phyloP scores from a whole-genome alignment of 2,113 vertebrate species.

The Lynx canadensis region DNA sequence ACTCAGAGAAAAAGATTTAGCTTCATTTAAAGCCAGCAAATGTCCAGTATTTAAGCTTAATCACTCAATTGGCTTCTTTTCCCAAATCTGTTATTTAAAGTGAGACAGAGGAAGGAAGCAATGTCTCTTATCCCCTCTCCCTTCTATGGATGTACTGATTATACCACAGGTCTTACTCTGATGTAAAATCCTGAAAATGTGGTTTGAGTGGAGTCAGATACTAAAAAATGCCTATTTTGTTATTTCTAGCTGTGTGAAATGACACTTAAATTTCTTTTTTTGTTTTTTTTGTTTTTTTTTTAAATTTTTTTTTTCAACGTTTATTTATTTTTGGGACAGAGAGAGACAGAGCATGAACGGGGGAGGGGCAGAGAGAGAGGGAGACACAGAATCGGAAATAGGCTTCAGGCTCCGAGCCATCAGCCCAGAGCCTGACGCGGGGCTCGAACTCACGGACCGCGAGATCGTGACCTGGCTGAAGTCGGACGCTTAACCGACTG shows the following conservation, averaged over 20 bases:
- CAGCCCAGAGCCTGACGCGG: too few relatives aligned
- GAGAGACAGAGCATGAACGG: too few relatives aligned
- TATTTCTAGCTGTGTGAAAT: not conserved
- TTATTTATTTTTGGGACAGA: too few relatives aligned
- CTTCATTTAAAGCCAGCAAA: constrained; percentile 35
- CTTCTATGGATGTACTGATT: not conserved
- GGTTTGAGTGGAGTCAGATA: not conserved
- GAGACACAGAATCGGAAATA: too few relatives aligned
- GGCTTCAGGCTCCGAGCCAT: too few relatives aligned
- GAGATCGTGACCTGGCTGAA: too few relatives aligned
- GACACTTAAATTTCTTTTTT: constrained; percentile 35
- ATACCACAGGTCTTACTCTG: not conserved
- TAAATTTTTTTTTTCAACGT: too few relatives aligned
- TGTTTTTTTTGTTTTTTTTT: too few relatives aligned
- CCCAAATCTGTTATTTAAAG: constrained; percentile 41
- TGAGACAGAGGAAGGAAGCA: not conserved
- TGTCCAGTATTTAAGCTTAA: constrained; percentile 36
- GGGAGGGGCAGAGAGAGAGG: too few relatives aligned
- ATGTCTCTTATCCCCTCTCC: not conserved
- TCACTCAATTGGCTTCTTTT: not conserved
- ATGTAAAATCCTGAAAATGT: constrained; percentile 7
- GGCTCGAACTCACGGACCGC: too few relatives aligned
- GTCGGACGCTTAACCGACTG: too few relatives aligned
- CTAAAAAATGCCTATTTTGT: not conserved
- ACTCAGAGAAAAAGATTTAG: not conserved